phyloP scores from a whole-genome alignment of 2,888 invertebrate genomes.

The Idaea straminata region DNA sequence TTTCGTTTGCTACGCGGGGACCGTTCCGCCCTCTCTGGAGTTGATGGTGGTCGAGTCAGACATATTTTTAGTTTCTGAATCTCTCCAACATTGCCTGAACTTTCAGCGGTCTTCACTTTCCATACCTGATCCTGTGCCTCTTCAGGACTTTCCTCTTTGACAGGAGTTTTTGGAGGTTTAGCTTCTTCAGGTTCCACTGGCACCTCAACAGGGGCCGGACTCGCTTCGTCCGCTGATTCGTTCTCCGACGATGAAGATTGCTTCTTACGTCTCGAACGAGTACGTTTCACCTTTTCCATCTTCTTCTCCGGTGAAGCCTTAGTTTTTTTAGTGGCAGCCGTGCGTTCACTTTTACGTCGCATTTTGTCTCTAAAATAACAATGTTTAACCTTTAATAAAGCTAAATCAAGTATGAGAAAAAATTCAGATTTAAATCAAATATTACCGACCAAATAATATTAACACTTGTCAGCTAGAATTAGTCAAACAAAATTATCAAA shows the following conservation, averaged over 20 bases:
- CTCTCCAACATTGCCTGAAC: constrained; percentile 75
- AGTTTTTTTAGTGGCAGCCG: constrained; percentile 79
- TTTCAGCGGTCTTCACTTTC: constrained; percentile 76
- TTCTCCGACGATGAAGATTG: constrained; percentile 79
- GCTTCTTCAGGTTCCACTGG: constrained; percentile 43
- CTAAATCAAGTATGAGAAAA: not conserved
- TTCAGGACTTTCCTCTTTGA: constrained; percentile 58
- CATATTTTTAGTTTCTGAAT: constrained; percentile 84
- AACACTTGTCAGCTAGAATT: constrained; percentile 5
- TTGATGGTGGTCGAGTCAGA: constrained; percentile 79
- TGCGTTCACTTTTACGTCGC: constrained; percentile 89
- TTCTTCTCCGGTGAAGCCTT: constrained; percentile 84
- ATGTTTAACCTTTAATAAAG: not conserved
- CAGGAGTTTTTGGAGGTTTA: constrained; percentile 49
- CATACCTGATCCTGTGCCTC: constrained; percentile 72
- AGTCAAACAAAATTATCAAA: constrained; percentile 8
- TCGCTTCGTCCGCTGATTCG: constrained; percentile 66
- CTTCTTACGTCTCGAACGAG: constrained; percentile 77
- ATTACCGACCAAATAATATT: not conserved
- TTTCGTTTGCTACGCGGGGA: constrained; percentile 76
- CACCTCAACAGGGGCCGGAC: constrained; percentile 44
- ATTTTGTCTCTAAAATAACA: constrained; percentile 61
- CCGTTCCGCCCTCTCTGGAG: constrained; percentile 75
- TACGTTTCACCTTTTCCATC: constrained; percentile 75
- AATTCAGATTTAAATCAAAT: not conserved